A percentile compares a stretch with the other conserved stretches of the same genome.
Conservation (phyloP, 1,140 invertebrate species). For the Lepidurus apus region DNA sequence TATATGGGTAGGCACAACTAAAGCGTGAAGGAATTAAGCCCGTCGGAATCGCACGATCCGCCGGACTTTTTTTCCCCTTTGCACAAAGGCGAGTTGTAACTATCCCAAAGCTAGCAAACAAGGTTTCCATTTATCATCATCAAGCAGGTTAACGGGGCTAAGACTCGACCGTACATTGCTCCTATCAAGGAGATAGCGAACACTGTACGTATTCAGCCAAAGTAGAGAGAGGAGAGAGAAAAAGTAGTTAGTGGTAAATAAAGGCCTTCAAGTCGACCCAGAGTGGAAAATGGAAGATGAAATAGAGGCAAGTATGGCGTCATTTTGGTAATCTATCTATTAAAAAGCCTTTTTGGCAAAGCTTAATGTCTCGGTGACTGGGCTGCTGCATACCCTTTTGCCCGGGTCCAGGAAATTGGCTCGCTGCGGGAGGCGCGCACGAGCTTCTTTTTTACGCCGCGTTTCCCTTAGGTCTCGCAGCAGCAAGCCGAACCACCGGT, state of each 20-base stretch:
- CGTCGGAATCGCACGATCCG: background rate
- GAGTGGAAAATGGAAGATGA: background rate
- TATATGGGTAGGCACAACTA: too few relatives aligned
- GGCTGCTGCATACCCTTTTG: background rate
- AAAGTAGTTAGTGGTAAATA: too few relatives aligned
- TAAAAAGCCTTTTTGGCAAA: slow-evolving; percentile 15
- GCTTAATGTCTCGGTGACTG: background rate
- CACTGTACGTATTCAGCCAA: too few relatives aligned
- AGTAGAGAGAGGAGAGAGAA: too few relatives aligned
- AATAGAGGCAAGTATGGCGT: slow-evolving; percentile 1
- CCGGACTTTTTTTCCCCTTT: background rate
- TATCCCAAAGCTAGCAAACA: background rate
- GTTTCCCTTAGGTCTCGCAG: background rate
- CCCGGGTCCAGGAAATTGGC: slow-evolving; percentile 6
- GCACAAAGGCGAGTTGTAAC: background rate
- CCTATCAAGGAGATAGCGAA: too few relatives aligned
- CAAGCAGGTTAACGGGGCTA: background rate
- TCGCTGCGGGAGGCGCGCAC: slow-evolving; percentile 16
- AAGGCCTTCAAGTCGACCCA: too few relatives aligned
- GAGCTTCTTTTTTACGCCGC: slow-evolving; percentile 18
- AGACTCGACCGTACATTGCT: too few relatives aligned
- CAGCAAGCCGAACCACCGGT: background rate
- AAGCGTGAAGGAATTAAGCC: background rate
- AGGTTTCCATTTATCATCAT: slow-evolving; percentile 1
- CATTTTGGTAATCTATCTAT: slow-evolving; percentile 19